Percentiles rank a stretch among this genome's conserved stretches.
phyloP scores from a whole-genome alignment of 2,888 invertebrate species.

The Patella depressa region DNA sequence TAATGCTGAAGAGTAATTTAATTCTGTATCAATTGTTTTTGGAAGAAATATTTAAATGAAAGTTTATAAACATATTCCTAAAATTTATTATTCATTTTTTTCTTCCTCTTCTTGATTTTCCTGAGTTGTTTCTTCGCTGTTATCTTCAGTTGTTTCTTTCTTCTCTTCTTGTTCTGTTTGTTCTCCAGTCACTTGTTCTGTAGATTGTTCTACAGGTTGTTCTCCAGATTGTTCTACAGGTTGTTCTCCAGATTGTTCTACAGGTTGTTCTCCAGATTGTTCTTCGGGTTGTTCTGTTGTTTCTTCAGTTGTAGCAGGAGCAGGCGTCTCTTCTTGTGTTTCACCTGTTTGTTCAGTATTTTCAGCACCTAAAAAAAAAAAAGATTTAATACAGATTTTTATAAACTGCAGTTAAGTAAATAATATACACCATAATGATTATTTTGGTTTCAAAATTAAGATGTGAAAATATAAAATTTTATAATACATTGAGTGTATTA shows the following conservation, averaged over 20 bases:
- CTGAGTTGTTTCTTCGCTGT: constrained; percentile 17
- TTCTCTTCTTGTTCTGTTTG: constrained; percentile 25
- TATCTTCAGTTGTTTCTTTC: constrained; percentile 26
- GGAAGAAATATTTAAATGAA: too few species aligned
- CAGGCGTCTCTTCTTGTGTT: background rate
- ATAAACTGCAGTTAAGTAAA: too few species aligned
- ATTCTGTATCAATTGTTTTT: too few species aligned
- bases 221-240: constrained; percentile 12
- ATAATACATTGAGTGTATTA: too few species aligned
- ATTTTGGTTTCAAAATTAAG: too few species aligned
- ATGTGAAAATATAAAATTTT: too few species aligned
- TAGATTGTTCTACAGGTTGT: constrained; percentile 12
- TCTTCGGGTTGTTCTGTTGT: background rate
- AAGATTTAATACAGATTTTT: too few species aligned
- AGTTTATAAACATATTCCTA: background rate
- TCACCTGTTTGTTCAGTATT: background rate
- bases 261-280: constrained; percentile 8
- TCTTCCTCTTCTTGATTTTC: constrained; percentile 18
- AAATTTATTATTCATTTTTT: background rate
- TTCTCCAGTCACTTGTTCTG: constrained; percentile 23
- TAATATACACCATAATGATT: too few species aligned
- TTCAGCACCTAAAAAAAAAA: background rate
- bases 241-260: constrained; percentile 18
- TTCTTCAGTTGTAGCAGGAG: background rate
- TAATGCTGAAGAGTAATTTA: too few species aligned